Evolutionary conservation across 2,113 vertebrate genomes (phyloP).

Genomic region (Chlamydotis undulata): DNA sequence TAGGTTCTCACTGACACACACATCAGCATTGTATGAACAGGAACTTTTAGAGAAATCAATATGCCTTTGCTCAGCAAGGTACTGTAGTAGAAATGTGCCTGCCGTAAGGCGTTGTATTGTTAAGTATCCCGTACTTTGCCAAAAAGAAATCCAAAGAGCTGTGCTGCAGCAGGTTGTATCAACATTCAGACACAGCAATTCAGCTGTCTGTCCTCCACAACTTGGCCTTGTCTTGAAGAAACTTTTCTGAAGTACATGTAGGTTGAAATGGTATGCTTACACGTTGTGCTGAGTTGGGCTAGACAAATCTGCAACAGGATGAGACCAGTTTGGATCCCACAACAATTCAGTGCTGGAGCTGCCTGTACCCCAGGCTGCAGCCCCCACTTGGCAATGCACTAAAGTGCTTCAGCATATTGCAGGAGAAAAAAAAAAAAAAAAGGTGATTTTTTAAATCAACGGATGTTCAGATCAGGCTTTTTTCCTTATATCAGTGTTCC

Average conservation of each 20-base stretch:
- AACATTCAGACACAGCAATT: background rate
- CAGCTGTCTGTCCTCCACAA: background rate
- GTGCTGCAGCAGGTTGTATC: background rate
- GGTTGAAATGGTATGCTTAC: background rate
- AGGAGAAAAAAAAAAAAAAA: background rate
- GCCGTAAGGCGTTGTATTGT: background rate
- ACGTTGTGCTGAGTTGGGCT: background rate
- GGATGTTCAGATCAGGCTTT: background rate
- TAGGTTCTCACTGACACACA: background rate
- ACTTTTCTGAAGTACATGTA: background rate
- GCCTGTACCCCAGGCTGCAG: background rate
- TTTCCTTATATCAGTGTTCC: background rate
- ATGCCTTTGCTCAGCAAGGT: background rate
- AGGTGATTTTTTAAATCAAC: background rate
- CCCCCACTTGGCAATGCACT: background rate
- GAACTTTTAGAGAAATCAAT: background rate
- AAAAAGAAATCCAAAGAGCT: background rate
- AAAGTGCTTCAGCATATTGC: background rate
- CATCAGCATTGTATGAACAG: background rate
- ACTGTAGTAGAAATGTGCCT: background rate
- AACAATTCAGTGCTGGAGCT: accelerated
- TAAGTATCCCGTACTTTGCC: background rate
- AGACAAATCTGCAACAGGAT: background rate
- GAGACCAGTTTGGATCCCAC: background rate
- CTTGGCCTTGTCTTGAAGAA: background rate